Conservation (phyloP, 1,140 invertebrate genomes). For the Aphelenchoides besseyi region DNA sequence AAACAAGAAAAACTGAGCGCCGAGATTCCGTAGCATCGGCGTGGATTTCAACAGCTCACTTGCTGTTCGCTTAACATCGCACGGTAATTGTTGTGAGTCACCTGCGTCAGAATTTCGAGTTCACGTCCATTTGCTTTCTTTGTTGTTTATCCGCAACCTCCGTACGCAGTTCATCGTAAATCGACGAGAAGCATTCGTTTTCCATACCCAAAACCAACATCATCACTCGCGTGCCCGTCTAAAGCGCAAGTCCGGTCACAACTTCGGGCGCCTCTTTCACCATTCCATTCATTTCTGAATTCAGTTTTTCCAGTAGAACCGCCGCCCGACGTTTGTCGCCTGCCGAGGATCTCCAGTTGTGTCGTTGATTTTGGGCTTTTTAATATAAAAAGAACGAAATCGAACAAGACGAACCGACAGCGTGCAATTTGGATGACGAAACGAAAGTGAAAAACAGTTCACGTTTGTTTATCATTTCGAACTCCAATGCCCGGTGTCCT, state of each 20-base stretch:
- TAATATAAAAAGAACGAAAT: neutral
- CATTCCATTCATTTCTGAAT: neutral
- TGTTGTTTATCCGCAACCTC: too few relatives aligned
- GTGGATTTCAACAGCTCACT: too few relatives aligned
- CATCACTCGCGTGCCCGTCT: neutral
- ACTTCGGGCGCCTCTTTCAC: neutral
- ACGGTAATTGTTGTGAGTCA: too few relatives aligned
- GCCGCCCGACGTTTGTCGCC: neutral
- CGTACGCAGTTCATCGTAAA: too few relatives aligned
- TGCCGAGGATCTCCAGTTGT: neutral
- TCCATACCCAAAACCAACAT: too few relatives aligned
- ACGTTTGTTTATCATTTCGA: neutral
- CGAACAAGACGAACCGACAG: neutral
- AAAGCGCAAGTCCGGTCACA: neutral
- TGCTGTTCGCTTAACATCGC: too few relatives aligned
- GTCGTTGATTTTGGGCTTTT: neutral
- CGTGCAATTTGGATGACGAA: neutral
- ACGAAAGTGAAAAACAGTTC: constrained; percentile 12
- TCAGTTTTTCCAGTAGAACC: neutral
- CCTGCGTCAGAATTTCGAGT: too few relatives aligned
- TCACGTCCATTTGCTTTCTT: too few relatives aligned
- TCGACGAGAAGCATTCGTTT: too few relatives aligned
- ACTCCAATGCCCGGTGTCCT: constrained; percentile 3
- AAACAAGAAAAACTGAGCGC: too few relatives aligned
- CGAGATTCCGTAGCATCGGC: too few relatives aligned